phyloP scores from a whole-genome alignment of 2,113 vertebrate genomes.

The Centropus unirufus region DNA sequence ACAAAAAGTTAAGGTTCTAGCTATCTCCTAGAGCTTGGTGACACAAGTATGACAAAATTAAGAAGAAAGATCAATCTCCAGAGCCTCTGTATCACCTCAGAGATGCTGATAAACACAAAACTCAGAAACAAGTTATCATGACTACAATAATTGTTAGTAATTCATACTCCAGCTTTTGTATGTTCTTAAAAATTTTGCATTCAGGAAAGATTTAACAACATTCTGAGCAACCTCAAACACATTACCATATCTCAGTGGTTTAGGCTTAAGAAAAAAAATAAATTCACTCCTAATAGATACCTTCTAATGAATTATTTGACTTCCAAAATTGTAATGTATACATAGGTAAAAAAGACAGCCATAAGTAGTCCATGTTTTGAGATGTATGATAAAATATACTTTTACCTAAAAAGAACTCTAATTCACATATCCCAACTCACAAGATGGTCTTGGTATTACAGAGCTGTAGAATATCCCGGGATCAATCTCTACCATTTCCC shows the following conservation, averaged over 20 bases:
- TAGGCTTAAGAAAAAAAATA: background rate
- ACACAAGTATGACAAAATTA: background rate
- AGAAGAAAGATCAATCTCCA: background rate
- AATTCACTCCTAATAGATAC: background rate
- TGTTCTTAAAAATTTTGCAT: background rate
- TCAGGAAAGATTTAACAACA: background rate
- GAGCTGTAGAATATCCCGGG: background rate
- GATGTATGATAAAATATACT: background rate
- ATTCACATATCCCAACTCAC: background rate
- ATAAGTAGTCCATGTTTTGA: background rate
- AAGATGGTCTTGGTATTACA: background rate
- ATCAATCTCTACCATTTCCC: background rate
- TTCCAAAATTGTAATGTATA: background rate
- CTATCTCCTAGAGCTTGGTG: background rate
- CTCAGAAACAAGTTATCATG: background rate
- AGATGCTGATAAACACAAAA: background rate
- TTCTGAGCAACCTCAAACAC: background rate
- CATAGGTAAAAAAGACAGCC: background rate
- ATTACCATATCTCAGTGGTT: background rate
- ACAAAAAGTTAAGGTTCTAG: background rate
- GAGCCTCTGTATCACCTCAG: background rate
- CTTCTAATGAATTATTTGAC: background rate
- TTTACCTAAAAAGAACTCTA: background rate
- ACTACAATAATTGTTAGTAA: background rate
- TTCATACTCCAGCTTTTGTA: background rate